Evolutionary conservation across 2,113 vertebrate genomes (phyloP).

Genomic region (Deroptyus accipitrinus): DNA sequence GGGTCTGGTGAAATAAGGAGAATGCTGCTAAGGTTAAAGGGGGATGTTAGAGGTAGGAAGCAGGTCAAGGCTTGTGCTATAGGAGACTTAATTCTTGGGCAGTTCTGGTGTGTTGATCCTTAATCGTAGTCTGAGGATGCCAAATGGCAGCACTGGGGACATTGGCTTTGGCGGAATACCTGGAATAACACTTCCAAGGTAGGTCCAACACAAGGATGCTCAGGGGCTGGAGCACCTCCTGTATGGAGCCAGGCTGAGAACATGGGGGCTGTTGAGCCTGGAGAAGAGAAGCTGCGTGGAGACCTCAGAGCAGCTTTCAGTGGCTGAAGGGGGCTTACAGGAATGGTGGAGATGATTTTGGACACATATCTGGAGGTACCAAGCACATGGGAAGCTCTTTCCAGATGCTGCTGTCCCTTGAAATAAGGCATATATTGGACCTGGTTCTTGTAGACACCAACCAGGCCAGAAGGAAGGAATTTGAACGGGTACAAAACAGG

Average conservation of each 20-base stretch:
- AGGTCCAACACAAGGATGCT: background rate
- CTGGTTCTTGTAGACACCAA: background rate
- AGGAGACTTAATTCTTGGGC: background rate
- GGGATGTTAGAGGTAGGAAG: background rate
- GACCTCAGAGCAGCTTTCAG: background rate
- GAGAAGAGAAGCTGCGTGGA: background rate
- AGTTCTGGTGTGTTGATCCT: background rate
- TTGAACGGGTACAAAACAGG: rapidly evolving
- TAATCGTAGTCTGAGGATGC: background rate
- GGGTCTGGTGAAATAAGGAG: background rate
- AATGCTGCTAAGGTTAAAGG: background rate
- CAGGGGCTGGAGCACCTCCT: background rate
- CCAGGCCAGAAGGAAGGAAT: background rate
- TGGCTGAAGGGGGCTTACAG: background rate
- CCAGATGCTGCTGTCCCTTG: background rate
- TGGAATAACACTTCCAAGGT: background rate
- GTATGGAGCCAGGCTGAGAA: background rate
- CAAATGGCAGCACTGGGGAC: background rate
- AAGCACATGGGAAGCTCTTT: rapidly evolving
- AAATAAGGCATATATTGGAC: background rate
- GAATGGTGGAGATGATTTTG: background rate
- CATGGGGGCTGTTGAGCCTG: background rate
- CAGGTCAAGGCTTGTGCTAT: background rate
- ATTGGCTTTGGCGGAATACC: background rate
- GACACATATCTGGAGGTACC: background rate